Percentiles rank a stretch among this genome's conserved stretches.
phyloP scores from a whole-genome alignment of 2,113 vertebrate genomes.

The Willisornis vidua region DNA sequence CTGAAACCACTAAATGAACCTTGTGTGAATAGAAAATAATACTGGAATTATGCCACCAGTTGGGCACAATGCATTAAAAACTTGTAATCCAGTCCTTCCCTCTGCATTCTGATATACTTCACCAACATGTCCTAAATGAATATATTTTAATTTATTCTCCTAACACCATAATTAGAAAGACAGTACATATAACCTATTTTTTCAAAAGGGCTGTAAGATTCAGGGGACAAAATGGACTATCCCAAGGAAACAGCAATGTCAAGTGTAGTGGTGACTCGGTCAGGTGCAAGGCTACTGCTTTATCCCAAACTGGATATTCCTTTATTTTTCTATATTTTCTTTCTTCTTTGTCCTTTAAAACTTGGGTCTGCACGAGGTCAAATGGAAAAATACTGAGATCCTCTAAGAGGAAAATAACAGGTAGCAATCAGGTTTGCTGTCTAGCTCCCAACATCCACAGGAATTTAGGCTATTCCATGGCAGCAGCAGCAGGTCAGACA shows the following conservation, averaged over 20 bases:
- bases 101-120: background rate
- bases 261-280: rapidly evolving
- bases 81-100: background rate
- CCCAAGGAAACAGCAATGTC: background rate
- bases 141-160: background rate
- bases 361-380: background rate
- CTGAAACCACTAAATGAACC: background rate
- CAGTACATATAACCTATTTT: background rate
- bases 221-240: background rate
- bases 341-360: background rate
- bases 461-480: background rate
- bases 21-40: background rate
- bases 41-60: background rate
- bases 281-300: background rate
- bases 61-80: background rate
- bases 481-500: background rate
- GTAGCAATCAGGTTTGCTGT: background rate
- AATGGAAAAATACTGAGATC: background rate
- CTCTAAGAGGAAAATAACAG: background rate
- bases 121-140: background rate
- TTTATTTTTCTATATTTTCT: background rate
- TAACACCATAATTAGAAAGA: background rate
- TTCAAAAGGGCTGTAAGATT: background rate
- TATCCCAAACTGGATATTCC: background rate
- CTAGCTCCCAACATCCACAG: background rate